Evolutionary conservation across 2,113 vertebrate species (phyloP).

Genomic region (Uropsilus gracilis): DNA sequence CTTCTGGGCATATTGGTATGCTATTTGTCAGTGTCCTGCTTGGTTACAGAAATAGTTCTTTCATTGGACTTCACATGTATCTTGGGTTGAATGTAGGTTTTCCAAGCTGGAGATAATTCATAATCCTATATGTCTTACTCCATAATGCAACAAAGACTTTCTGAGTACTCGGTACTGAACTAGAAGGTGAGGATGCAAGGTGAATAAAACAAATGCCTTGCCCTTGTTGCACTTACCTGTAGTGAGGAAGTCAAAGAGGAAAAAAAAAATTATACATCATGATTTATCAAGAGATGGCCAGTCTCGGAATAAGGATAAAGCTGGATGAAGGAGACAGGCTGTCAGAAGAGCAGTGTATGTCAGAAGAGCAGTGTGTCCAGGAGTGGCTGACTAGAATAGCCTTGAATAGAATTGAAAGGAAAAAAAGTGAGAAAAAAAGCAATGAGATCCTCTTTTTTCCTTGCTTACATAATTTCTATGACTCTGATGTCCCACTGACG

Average conservation of each 20-base stretch:
- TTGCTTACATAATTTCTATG: not conserved
- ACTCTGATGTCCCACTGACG: not conserved
- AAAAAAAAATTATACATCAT: not conserved
- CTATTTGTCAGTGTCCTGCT: not conserved
- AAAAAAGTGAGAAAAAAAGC: not conserved
- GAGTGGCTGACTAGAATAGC: not conserved
- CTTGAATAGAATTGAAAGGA: not conserved
- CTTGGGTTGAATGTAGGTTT: not conserved
- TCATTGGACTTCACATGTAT: not conserved
- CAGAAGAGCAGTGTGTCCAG: not conserved
- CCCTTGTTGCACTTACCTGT: not conserved
- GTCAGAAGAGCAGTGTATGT: not conserved
- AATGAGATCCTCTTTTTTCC: fast-evolving
- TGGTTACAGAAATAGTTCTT: not conserved
- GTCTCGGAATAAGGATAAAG: not conserved
- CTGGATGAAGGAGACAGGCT: not conserved
- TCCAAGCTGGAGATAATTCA: not conserved
- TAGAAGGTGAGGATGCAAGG: not conserved
- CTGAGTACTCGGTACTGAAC: not conserved
- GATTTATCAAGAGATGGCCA: not conserved
- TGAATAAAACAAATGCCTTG: not conserved
- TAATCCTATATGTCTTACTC: not conserved
- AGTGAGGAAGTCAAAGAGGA: not conserved
- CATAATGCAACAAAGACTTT: not conserved
- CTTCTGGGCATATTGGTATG: not conserved